Evolutionary conservation across 2,113 vertebrate genomes (phyloP), one percentile per base, ranked within the genome.

Genomic region (Arenaria interpres): DNA sequence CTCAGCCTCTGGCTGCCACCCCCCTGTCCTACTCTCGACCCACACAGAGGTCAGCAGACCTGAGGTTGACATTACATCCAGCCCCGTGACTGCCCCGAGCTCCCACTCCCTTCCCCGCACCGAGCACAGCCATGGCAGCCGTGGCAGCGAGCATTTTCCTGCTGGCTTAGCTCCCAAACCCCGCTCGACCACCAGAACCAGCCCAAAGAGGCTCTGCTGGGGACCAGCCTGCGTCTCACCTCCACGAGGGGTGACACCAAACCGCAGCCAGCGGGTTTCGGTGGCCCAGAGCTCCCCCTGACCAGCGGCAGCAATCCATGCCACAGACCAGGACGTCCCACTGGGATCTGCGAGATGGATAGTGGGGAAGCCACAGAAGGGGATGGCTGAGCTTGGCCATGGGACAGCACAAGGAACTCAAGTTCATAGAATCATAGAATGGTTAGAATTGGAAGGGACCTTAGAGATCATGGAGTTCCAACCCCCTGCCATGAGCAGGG

Each of bases 311-410:
- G 15, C 45, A 32, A 22, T 8, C 41, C 3, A 1, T 25, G 19
- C 16, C 46, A 4, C 37, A 28, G 48, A 33, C 13, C 56, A 14
- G 59, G 35, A 30, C 4, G 1, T 4, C 56, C 41, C 56, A 12
- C 67, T 7, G 30, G 62, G 57, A 60, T 23, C 43, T 13, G 33
- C 0, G 7, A 22, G 35, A 22, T 2, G 12, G 68, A 20, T 33
- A 5, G 24, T 2, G 14, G 22, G 63, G 53, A 23, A 32, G 43
- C 39, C 51, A 22, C 43, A 25, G 25, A 45, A 62, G 48, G 32
- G 32, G 20, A 15, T 2, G 0, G 69, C 45, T 18, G 57, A 81
- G 24, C 48, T 50, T 0, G 0, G 71, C 41, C 20, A 5, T 0
- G 9, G 53, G 53, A 27, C 63, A 67, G 37, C 14, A 41, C 8